Percentiles rank a stretch among this genome's conserved stretches.
Evolutionary conservation across 2,797 vertebrate genomes (phyloP).

Genomic region (Girardinus metallicus): DNA sequence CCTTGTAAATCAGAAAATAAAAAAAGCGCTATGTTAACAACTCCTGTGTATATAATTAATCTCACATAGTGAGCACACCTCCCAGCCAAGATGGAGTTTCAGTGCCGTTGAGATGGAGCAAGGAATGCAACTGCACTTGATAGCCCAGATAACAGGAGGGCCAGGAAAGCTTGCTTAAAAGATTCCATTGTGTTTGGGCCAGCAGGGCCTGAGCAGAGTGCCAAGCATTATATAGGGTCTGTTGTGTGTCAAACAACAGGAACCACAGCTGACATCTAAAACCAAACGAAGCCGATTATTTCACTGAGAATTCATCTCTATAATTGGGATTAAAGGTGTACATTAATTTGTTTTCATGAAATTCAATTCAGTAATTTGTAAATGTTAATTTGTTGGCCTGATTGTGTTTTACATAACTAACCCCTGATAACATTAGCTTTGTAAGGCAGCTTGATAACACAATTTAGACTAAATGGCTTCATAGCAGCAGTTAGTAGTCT

Average conservation of each 20-base stretch:
- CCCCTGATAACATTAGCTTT: not conserved
- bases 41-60: constrained; percentile 30
- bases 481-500: not conserved
- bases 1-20: not conserved
- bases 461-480: not conserved
- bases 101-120: constrained; percentile 68
- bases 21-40: constrained; percentile 13
- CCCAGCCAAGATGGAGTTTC: constrained; percentile 70
- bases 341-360: not conserved
- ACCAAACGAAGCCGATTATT: constrained; percentile 48
- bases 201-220: constrained; percentile 58
- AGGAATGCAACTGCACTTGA: constrained; percentile 84
- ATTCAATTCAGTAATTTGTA: not conserved
- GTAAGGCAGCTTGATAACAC: not conserved
- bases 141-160: constrained; percentile 81
- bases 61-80: constrained; percentile 42
- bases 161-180: constrained; percentile 71
- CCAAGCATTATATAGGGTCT: constrained; percentile 51
- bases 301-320: not conserved
- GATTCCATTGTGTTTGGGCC: constrained; percentile 76
- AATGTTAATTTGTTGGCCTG: not conserved
- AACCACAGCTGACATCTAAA: constrained; percentile 52
- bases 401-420: not conserved
- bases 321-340: not conserved
- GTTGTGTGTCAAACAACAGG: constrained; percentile 66